Percentiles rank a stretch among this genome's conserved stretches.
Evolutionary conservation across 2,888 invertebrate genomes (phyloP).

Genomic region (Trissolcus brochymenae): DNA sequence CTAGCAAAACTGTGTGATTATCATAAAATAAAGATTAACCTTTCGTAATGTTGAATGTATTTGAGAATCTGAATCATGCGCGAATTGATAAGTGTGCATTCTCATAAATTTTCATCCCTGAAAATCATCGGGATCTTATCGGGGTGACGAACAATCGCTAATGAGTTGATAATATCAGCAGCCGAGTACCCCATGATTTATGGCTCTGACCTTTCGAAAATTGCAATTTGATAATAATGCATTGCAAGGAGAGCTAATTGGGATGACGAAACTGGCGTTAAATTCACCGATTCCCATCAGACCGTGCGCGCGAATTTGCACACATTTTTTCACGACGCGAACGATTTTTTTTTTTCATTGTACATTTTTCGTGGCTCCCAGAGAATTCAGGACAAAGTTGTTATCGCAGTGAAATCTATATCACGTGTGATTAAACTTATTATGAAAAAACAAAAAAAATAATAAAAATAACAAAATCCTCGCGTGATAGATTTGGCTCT

Average conservation of each 20-base stretch:
- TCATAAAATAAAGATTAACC: no score
- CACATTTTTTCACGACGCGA: not conserved
- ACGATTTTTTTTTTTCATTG: constrained; percentile 5
- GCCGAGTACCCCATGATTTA: constrained; percentile 26
- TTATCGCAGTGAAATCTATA: constrained; percentile 49
- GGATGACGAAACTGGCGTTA: constrained; percentile 21
- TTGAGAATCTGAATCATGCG: no score
- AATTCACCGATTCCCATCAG: constrained; percentile 23
- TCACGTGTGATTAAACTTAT: constrained; percentile 48
- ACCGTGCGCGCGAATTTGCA: not conserved
- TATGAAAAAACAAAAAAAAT: constrained; percentile 9
- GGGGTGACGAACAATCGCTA: constrained; percentile 20
- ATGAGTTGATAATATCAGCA: constrained; percentile 7
- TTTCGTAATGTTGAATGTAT: constrained; percentile 5
- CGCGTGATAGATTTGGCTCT: no score
- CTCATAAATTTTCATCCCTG: constrained; percentile 27
- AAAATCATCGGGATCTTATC: constrained; percentile 10
- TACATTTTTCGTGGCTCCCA: constrained; percentile 26
- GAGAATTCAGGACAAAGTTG: constrained; percentile 34
- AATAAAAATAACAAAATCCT: no score
- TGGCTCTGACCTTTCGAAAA: constrained; percentile 46
- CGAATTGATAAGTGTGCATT: no score
- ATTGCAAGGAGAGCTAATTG: constrained; percentile 32
- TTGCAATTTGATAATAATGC: constrained; percentile 41
- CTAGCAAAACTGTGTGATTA: no score